Conservation (phyloP, 2,888 invertebrate genomes). For the Cephus pulcher region DNA sequence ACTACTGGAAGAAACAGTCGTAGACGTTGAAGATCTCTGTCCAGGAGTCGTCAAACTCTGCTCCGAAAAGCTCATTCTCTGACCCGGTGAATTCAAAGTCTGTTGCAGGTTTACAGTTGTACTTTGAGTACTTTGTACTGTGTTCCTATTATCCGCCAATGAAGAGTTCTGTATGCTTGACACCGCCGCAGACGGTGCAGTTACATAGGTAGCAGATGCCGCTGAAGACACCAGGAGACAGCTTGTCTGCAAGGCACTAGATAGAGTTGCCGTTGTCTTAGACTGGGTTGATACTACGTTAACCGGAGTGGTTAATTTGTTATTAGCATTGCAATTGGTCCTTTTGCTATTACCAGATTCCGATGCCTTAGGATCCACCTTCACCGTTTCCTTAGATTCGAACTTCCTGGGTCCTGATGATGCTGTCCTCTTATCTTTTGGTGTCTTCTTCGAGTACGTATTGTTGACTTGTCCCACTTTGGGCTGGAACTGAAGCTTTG, state of each 20-base stretch:
- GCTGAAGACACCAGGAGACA: background rate
- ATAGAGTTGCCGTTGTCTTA: conserved; percentile 1
- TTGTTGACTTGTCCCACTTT: conserved; percentile 59
- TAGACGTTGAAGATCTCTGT: background rate
- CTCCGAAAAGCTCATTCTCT: conserved; percentile 14
- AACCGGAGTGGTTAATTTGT: background rate
- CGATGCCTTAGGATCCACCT: conserved; percentile 12
- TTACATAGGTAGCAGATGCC: background rate
- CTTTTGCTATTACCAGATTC: background rate
- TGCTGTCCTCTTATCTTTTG: conserved; percentile 48
- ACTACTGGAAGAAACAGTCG: background rate
- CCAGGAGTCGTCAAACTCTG: conserved; percentile 7
- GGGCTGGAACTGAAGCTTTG: conserved; percentile 61
- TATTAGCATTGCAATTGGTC: conserved; percentile 22
- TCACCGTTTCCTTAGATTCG: conserved; percentile 30
- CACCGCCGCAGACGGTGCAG: background rate
- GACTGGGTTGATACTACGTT: background rate
- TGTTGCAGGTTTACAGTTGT: conserved; percentile 18
- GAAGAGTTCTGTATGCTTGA: background rate
- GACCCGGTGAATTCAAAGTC: conserved; percentile 22
- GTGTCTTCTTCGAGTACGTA: conserved; percentile 53
- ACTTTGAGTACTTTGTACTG: conserved; percentile 8
- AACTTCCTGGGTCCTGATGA: conserved; percentile 41
- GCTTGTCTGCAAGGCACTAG: background rate
- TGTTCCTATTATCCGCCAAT: background rate